These are phyloP conservation scores for Drosophila paracracens DNA, from an alignment of 2,888 invertebrate genomes.

Conservation along the genomic window DNA sequence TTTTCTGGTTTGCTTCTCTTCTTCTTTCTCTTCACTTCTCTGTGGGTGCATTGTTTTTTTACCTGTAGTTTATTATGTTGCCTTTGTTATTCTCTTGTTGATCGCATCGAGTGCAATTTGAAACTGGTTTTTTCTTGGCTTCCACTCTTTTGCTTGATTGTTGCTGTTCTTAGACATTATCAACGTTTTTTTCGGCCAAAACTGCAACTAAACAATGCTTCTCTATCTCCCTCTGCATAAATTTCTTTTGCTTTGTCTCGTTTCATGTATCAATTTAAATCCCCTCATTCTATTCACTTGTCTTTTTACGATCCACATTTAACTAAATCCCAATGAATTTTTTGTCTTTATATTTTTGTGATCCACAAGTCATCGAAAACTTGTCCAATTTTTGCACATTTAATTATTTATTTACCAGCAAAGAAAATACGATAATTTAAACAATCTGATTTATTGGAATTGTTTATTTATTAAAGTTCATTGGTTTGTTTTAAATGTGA, in stretches of 20 bases:
- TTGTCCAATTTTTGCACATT: not conserved
- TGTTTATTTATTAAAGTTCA: not conserved
- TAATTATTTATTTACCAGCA: not conserved
- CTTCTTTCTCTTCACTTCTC: conserved; percentile 16
- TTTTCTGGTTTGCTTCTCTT: conserved; percentile 61
- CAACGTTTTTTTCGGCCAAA: conserved; percentile 17
- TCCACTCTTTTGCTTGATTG: conserved; percentile 25
- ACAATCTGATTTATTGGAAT: not conserved
- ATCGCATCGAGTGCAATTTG: conserved; percentile 62
- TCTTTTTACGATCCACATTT: not conserved
- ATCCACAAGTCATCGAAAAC: not conserved
- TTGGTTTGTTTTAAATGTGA: conserved; percentile 7
- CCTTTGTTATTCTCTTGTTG: conserved; percentile 55
- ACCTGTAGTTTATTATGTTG: conserved; percentile 65
- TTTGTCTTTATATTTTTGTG: not conserved
- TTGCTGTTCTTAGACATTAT: conserved; percentile 30
- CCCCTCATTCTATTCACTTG: not conserved
- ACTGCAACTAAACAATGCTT: not conserved
- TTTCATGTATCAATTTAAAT: not conserved
- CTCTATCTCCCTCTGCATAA: not conserved
- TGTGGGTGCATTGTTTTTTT: conserved; percentile 75
- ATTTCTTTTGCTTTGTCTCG: not conserved
- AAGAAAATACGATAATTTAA: not conserved
- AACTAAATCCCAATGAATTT: not conserved
- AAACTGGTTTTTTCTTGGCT: conserved; percentile 60